These are phyloP conservation scores for Lamellibrachia luymesi DNA, from an alignment of 1,140 invertebrate species.

Conservation along the genomic window DNA sequence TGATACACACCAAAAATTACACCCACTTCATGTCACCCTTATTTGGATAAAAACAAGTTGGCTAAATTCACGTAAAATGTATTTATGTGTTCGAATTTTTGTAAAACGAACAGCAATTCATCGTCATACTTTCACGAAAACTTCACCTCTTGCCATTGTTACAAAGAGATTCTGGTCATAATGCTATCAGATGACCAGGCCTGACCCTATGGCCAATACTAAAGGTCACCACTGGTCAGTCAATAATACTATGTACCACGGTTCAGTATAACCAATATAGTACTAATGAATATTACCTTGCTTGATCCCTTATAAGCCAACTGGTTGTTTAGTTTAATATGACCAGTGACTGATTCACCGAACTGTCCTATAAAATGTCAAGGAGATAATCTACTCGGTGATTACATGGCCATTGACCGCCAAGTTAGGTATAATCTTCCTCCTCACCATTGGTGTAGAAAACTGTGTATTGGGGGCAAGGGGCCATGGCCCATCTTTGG, in stretches of 20 bases:
- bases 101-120: background rate
- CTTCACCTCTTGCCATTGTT: background rate
- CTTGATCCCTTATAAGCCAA: background rate
- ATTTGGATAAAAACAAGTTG: too few relatives aligned
- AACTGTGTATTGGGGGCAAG: too few relatives aligned
- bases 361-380: background rate
- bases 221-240: background rate
- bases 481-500: too few relatives aligned
- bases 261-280: background rate
- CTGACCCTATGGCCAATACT: background rate
- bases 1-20: too few relatives aligned
- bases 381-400: background rate
- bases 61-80: background rate
- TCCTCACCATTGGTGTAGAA: too few relatives aligned
- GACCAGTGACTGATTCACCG: background rate
- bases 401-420: background rate
- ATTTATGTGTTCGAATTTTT: background rate
- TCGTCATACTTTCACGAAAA: background rate
- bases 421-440: background rate
- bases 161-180: background rate
- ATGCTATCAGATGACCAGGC: background rate
- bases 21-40: too few relatives aligned
- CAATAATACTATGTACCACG: background rate
- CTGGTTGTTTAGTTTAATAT: background rate
- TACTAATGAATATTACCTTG: background rate